Evolutionary conservation across 1,140 invertebrate genomes (phyloP), one percentile per base, ranked within the genome.

Genomic region (Bombus haemorrhoidalis): DNA sequence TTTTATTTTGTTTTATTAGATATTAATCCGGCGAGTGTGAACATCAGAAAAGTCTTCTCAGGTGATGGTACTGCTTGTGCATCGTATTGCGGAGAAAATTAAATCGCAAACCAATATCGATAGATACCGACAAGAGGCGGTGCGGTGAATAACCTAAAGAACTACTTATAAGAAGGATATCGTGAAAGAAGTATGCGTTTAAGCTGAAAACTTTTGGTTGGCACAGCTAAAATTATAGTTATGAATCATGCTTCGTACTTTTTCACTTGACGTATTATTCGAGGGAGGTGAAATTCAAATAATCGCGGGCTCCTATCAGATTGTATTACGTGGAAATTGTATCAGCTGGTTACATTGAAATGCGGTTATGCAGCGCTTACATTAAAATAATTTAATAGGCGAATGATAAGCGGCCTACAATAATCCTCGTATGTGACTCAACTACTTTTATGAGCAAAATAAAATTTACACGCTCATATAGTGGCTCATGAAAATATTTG

Each of bases 101-200:
- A 71, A 57, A 22, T 73, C 72, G 87, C 89, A 83, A 81, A 93
- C 93, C 93, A 93, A 93, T 94, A 94, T 94, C 93, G 93, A 95
- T 91, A 94, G 91, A 93, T 87, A 13, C 59, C 41, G 71, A 85
- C 86, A 83, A 91, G 80, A 94, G 75, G 91, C 86, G 89, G 92
- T 94, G 93, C 91, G 85, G 84, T 69, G 86, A 82, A 57, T 83
- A 69, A 83, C n/a, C 71, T 68, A 62, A 66, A 86, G 87, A 37
- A 25, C 53, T 87, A 72, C 76, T 13, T 62, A 13, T 34, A 47
- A n/a, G 71, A 43, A 74, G 34, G 39, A 47, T 28, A 59, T 62
- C 8, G 69, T 34, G 37, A 34, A 12, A 81, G 66, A 1, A 32
- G 18, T 41, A 39, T 73, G 83, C 57, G 5, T 34, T 57, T n/a